Conservation (phyloP, 2,888 invertebrate species). For the Orthosia incerta region DNA sequence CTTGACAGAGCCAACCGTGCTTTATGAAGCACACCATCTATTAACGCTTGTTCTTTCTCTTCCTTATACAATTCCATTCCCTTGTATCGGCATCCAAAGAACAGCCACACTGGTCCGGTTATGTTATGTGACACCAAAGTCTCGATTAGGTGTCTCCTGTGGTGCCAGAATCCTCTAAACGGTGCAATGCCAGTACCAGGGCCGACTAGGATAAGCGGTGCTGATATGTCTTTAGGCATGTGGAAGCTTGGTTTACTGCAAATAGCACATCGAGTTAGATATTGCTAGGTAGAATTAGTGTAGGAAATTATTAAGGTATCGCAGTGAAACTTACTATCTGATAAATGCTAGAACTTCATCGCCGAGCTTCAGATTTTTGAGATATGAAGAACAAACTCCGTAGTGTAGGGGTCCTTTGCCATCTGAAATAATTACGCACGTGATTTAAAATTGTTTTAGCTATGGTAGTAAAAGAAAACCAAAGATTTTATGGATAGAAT, state of each 20-base stretch:
- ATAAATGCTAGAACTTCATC: constrained; percentile 94
- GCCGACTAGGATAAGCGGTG: constrained; percentile 96
- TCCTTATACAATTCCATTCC: constrained; percentile 95
- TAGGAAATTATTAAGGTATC: neutral
- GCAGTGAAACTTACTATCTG: constrained; percentile 91
- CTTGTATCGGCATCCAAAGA: constrained; percentile 96
- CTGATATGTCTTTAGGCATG: constrained; percentile 94
- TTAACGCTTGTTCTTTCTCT: constrained; percentile 94
- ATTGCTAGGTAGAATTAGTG: constrained; percentile 4
- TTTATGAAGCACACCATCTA: constrained; percentile 93
- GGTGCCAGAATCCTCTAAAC: constrained; percentile 98
- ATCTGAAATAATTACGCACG: constrained; percentile 85
- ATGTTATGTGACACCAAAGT: constrained; percentile 64
- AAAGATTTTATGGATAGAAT: neutral
- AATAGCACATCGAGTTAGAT: constrained; percentile 61
- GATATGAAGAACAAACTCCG: constrained; percentile 98
- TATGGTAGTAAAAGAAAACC: neutral
- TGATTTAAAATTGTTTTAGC: neutral
- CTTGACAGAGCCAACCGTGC: constrained; percentile 95
- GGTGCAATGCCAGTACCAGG: constrained; percentile 98
- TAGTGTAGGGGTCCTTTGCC: constrained; percentile 95
- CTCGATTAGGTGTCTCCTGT: constrained; percentile 88
- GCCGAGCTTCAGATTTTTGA: constrained; percentile 93
- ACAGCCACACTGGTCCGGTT: constrained; percentile 93
- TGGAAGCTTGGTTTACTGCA: constrained; percentile 96